phyloP scores from a whole-genome alignment of 2,888 invertebrate species.

The Loripinus fragilis region DNA sequence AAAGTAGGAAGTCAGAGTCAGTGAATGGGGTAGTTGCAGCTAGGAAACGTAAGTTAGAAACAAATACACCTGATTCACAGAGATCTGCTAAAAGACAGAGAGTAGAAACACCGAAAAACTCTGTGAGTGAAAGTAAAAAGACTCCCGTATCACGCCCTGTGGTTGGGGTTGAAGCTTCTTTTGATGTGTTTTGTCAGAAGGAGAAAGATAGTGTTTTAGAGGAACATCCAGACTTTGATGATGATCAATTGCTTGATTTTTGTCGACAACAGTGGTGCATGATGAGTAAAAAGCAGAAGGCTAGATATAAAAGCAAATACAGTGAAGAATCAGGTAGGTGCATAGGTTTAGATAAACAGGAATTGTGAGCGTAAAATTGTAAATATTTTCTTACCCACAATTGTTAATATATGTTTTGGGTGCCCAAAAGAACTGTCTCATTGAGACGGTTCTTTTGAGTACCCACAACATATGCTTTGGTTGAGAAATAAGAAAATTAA shows the following conservation, averaged over 20 bases:
- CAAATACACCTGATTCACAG: slow-evolving; percentile 48
- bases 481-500: too few species aligned
- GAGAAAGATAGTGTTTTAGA: slow-evolving; percentile 73
- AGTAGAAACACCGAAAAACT: slow-evolving; percentile 41
- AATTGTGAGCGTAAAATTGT: too few species aligned
- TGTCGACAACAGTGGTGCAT: slow-evolving; percentile 78
- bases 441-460: too few species aligned
- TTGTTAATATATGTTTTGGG: too few species aligned
- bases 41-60: slow-evolving; percentile 50
- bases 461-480: too few species aligned
- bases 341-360: too few species aligned
- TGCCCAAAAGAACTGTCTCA: too few species aligned
- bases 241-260: slow-evolving; percentile 72
- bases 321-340: slow-evolving; percentile 51
- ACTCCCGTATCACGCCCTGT: slow-evolving; percentile 23
- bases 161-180: slow-evolving; percentile 69
- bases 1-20: slow-evolving; percentile 27
- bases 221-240: slow-evolving; percentile 79
- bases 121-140: slow-evolving; percentile 29
- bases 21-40: slow-evolving; percentile 24
- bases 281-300: slow-evolving; percentile 76
- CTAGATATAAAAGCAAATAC: slow-evolving; percentile 71
- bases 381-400: too few species aligned
- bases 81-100: slow-evolving; percentile 43
- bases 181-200: slow-evolving; percentile 80